Evolutionary conservation across 2,888 invertebrate species (phyloP).

Genomic region (Lomographa bimaculata): DNA sequence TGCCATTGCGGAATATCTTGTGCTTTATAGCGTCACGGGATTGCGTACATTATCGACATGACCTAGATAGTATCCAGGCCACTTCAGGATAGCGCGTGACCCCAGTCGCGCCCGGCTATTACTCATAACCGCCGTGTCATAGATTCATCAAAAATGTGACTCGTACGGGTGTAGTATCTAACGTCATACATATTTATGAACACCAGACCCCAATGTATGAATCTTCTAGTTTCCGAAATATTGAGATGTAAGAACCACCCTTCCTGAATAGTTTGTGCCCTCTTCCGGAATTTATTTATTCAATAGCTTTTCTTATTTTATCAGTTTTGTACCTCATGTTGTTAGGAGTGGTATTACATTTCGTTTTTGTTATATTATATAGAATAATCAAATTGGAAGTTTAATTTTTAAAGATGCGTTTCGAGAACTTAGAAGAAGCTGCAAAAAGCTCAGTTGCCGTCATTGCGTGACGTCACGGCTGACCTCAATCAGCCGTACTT

Average conservation of each 20-base stretch:
- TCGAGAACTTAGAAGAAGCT: conserved; percentile 3
- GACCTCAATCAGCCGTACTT: conserved; percentile 21
- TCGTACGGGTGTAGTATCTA: neutral
- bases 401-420: neutral
- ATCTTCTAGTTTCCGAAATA: conserved; percentile 1
- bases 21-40: conserved; percentile 28
- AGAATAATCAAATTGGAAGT: too few relatives aligned
- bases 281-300: conserved; percentile 9
- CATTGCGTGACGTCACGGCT: conserved; percentile 24
- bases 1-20: neutral
- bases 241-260: neutral
- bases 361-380: too few relatives aligned
- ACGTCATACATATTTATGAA: conserved; percentile 23
- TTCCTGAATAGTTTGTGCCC: neutral
- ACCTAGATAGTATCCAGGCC: conserved; percentile 40
- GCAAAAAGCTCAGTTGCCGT: conserved; percentile 15
- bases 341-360: too few relatives aligned
- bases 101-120: conserved; percentile 30
- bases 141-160: conserved; percentile 9
- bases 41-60: conserved; percentile 42
- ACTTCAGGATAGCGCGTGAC: conserved; percentile 20
- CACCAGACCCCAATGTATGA: conserved; percentile 8
- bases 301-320: conserved; percentile 9
- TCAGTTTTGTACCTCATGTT: conserved; percentile 2
- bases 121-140: conserved; percentile 24